Evolutionary conservation across 2,888 invertebrate species (phyloP).

Genomic region (Drosophila differens): DNA sequence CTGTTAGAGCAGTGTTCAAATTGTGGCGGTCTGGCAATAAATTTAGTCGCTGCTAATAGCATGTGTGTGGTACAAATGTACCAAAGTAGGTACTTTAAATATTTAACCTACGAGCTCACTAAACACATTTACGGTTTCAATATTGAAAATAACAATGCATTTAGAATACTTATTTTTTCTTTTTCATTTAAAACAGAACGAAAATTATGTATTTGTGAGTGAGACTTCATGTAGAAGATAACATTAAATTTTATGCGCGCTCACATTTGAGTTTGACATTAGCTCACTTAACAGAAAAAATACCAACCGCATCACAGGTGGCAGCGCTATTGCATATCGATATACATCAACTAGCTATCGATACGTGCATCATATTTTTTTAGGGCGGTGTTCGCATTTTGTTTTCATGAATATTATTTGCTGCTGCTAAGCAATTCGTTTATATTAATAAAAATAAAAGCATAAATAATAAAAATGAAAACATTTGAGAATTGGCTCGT

Average conservation of each 20-base stretch:
- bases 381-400: slow-evolving; percentile 66
- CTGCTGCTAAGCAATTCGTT: slow-evolving; percentile 7
- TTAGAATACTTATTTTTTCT: neutral
- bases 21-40: neutral
- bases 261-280: neutral
- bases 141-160: neutral
- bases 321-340: slow-evolving; percentile 36
- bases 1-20: neutral
- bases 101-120: neutral
- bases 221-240: neutral
- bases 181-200: neutral
- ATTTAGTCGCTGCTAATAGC: neutral
- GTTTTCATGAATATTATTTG: slow-evolving; percentile 56
- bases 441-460: slow-evolving; percentile 19
- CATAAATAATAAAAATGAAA: slow-evolving; percentile 35
- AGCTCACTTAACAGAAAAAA: slow-evolving; percentile 10
- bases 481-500: slow-evolving; percentile 54
- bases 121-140: no score
- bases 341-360: slow-evolving; percentile 32
- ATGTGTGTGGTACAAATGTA: neutral
- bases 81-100: neutral
- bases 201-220: neutral
- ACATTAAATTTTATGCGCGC: neutral
- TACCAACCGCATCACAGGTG: neutral
- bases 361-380: slow-evolving; percentile 53